These are phyloP conservation scores for Danaus chrysippus DNA, from an alignment of 2,888 invertebrate genomes.

Conservation along the genomic window DNA sequence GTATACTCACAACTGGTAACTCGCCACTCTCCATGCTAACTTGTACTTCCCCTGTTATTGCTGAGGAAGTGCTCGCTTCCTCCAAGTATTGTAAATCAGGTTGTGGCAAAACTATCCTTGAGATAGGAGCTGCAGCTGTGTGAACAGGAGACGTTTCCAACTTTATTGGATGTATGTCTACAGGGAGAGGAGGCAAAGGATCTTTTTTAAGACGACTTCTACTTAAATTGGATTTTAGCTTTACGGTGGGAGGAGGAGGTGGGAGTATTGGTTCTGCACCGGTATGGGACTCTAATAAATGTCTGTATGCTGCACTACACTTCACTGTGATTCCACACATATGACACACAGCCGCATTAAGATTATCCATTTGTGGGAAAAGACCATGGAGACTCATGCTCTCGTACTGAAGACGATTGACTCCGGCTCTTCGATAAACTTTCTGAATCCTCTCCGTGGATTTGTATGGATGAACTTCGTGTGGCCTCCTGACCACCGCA, in stretches of 20 bases:
- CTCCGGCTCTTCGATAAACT: conserved; percentile 63
- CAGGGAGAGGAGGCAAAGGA: conserved; percentile 56
- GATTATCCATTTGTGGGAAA: conserved; percentile 87
- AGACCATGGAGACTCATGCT: conserved; percentile 88
- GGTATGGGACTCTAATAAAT: conserved; percentile 81
- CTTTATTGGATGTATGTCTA: conserved; percentile 56
- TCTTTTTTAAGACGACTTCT: conserved; percentile 69
- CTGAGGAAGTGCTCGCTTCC: conserved; percentile 55
- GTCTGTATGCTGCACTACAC: conserved; percentile 87
- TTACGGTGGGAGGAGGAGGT: conserved; percentile 64
- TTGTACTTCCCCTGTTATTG: conserved; percentile 62
- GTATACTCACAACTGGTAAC: conserved; percentile 75
- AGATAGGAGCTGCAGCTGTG: conserved; percentile 59
- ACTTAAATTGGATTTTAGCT: conserved; percentile 50
- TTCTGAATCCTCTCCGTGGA: conserved; percentile 41
- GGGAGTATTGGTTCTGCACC: conserved; percentile 63
- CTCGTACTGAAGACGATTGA: conserved; percentile 75
- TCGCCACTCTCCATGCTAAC: conserved; percentile 70
- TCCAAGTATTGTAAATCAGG: conserved; percentile 64
- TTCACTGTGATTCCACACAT: conserved; percentile 87
- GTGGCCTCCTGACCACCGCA: conserved; percentile 49
- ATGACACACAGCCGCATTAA: conserved; percentile 88
- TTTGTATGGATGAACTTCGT: conserved; percentile 58
- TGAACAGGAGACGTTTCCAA: conserved; percentile 61
- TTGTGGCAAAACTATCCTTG: conserved; percentile 65